Evolutionary conservation across 2,797 vertebrate genomes (phyloP), one percentile per base, ranked within the genome.

Genomic region (Cirrhinus molitorella): DNA sequence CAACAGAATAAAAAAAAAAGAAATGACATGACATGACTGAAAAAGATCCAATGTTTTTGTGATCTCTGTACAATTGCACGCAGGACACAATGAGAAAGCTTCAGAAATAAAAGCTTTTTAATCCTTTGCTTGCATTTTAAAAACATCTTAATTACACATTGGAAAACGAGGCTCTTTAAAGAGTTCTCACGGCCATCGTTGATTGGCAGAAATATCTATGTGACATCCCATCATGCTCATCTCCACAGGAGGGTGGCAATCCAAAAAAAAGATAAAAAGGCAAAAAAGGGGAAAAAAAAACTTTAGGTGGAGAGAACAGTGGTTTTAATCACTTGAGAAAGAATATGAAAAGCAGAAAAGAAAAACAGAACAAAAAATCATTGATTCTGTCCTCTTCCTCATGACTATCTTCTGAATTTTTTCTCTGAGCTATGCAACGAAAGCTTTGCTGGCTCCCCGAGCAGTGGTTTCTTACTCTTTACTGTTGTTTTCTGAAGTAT

Each of bases 61-160:
- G 91, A 93, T 92, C 94, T 91, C 89, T 95, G 94, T 94, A 96
- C 93, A 96, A 94, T 88, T 95, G 94, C 95, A 95, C 92, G 92
- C 92, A 93, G 90, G 91, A 93, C 92, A 79, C 45, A 85, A 95
- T 89, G 90, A 81, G 91, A 92, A 93, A 91, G 93, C 90, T 82
- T 95, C 89, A 92, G 92, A 95, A 96, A 95, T 93, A 67, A 65
- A 75, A 55, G 45, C 74, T 65, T 86, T 21, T 80, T 10, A 83
- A 59, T 63, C 68, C 49, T 72, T 65, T 63, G 85, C 68, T 53
- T 85, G 80, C 45, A 87, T 86, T 55, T 81, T 86, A 91, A 74
- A 84, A 91, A 93, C 91, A 92, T 72, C 93, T 88, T 94, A 95
- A 95, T 94, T 94, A 96, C 92, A 96, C 92, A 94, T 91, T 93